Conservation (phyloP, 2,888 invertebrate genomes). For the Drosophila phalerata region DNA sequence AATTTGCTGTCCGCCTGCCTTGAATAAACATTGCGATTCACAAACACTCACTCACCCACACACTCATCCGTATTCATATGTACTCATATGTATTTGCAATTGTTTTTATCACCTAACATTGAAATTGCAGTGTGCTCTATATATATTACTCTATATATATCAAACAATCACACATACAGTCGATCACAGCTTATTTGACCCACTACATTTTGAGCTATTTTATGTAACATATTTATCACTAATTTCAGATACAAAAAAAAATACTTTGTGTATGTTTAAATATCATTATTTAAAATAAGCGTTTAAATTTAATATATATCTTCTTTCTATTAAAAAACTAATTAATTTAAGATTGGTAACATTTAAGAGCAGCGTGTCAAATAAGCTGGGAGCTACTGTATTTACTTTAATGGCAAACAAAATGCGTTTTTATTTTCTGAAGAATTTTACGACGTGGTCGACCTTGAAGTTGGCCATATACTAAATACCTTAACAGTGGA, state of each 20-base stretch:
- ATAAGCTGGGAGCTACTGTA: no score
- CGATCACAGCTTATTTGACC: no score
- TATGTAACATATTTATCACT: no score
- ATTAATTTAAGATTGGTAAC: no score
- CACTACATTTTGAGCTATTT: no score
- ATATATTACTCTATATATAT: constrained; percentile 21
- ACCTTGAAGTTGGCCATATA: constrained; percentile 58
- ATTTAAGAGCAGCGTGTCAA: no score
- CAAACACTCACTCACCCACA: constrained; percentile 1
- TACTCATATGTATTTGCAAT: constrained; percentile 37
- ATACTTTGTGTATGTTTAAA: no score
- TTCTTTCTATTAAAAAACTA: no score
- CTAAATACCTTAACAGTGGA: constrained; percentile 15
- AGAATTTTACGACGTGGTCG: constrained; percentile 55
- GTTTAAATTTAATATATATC: no score
- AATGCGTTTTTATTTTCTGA: constrained; percentile 36
- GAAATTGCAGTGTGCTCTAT: constrained; percentile 21
- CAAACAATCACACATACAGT: constrained; percentile 27
- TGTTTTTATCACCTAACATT: constrained; percentile 43
- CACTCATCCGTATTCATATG: neutral
- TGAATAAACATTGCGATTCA: constrained; percentile 46
- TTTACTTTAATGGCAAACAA: constrained; percentile 62
- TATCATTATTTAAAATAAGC: no score
- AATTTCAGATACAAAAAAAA: no score
- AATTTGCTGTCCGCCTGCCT: constrained; percentile 39